phyloP scores from a whole-genome alignment of 2,113 vertebrate genomes.

The Aegypius monachus region DNA sequence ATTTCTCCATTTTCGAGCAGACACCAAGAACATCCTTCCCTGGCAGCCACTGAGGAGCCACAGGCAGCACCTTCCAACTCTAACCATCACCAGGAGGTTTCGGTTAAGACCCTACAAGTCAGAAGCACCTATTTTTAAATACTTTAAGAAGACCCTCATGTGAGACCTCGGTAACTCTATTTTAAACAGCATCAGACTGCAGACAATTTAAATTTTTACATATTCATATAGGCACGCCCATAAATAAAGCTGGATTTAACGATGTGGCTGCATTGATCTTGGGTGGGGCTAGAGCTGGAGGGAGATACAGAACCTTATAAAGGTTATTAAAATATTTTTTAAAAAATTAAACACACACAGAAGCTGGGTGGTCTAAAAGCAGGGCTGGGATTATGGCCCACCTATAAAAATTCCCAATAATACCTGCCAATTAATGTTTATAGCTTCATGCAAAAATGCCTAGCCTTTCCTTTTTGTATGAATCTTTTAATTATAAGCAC shows the following conservation, averaged over 20 bases:
- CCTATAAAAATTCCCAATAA: not conserved
- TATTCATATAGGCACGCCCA: not conserved
- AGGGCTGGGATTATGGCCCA: not conserved
- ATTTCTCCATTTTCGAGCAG: not conserved
- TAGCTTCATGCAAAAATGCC: not conserved
- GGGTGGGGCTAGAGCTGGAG: not conserved
- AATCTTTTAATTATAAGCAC: not conserved
- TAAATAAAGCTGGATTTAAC: not conserved
- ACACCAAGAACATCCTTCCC: not conserved
- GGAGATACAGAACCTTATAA: not conserved
- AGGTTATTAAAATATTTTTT: not conserved
- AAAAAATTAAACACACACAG: not conserved
- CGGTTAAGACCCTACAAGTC: not conserved
- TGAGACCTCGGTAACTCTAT: not conserved
- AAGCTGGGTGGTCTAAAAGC: constrained; percentile 57
- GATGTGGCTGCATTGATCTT: not conserved
- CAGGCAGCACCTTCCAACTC: not conserved
- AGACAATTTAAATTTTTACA: not conserved
- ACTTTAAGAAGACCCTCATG: not conserved
- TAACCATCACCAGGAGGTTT: not conserved
- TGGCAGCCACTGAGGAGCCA: not conserved
- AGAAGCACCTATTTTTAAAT: not conserved
- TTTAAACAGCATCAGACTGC: not conserved
- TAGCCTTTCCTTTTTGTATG: not conserved
- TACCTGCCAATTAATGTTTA: not conserved